Base-by-base conservation (phyloP, 2,888 invertebrate species). In the Callinectes sapidus region DNA sequence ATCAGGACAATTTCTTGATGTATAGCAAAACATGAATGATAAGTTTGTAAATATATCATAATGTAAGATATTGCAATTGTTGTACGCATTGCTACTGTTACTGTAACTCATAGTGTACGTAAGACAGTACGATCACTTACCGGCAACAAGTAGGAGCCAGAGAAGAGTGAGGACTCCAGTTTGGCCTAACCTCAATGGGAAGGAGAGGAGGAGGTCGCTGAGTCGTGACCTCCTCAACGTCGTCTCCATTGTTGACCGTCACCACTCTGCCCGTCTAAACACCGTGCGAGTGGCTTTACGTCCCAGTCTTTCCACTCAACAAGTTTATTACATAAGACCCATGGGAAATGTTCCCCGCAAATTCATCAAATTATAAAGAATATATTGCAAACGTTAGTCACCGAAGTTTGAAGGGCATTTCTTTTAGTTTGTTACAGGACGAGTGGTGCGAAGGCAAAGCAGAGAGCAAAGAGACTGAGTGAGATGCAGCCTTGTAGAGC, bases 131-230 rank as follows among this genome's bases (percentile, higher is more conserved):
- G 23, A 23, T 28, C 85, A 90, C 90, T 90, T 81, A 90, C 90
- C 90, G 81, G 85, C 90, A 90, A 90, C 90, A 90, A 90, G 90
- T 90, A 90, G 90, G 35, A 90, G 48, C 5, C 77, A 32, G 85
- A 90, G 54, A 54, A 87, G 87, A 54, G 54, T 13, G 81, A 90
- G 55, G 23, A 35, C 66, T 6, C 39, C 87, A 5, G 42, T 3
- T 10, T 42, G 89, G 77, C 71, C 42, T 42, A 42, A 13, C 81
- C 81, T 28, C 32, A 55, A 32, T n/a, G 90, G 90, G 32, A 28
- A n/a, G 81, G 32, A 2, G 85, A 6, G 81, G 48, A 48, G 28
- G 32, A 54, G 42, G 48, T 42, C 48, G 77, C 66, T 6, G 39
- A 39, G 39, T 48, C 77, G 89, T 71, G 89, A 89, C 28, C 89